These are phyloP conservation scores for Zosterops borbonicus DNA, from an alignment of 2,113 vertebrate genomes.

Conservation along the genomic window DNA sequence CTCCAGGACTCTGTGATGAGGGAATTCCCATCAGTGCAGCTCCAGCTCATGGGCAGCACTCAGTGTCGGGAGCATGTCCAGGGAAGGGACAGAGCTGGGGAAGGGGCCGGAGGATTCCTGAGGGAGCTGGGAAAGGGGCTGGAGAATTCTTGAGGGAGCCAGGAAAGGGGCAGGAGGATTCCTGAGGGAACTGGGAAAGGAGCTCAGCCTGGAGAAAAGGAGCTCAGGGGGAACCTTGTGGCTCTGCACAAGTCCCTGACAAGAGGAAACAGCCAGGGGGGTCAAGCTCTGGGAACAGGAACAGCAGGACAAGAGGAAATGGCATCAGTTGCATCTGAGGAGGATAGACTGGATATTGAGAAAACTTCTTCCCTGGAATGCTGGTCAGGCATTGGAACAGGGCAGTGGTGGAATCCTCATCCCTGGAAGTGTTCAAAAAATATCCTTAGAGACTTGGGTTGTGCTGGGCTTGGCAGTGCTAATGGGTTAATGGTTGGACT, in stretches of 20 bases:
- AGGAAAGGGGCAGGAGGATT: background rate
- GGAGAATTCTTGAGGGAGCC: background rate
- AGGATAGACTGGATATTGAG: background rate
- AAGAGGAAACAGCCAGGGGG: background rate
- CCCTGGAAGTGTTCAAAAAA: background rate
- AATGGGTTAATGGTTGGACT: background rate
- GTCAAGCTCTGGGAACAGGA: background rate
- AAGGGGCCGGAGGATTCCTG: background rate
- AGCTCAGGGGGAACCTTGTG: background rate
- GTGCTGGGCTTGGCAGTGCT: background rate
- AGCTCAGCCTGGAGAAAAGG: background rate
- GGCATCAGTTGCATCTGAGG: fast-evolving
- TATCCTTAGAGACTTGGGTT: background rate
- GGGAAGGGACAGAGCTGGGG: background rate
- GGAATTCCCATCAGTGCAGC: background rate
- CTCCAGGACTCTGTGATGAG: background rate
- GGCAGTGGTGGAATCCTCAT: background rate
- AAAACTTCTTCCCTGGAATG: background rate
- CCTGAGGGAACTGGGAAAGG: background rate
- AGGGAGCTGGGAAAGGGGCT: background rate
- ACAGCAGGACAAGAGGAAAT: background rate
- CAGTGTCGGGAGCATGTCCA: fast-evolving
- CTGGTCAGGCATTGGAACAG: background rate
- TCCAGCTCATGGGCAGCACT: fast-evolving
- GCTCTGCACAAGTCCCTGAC: background rate